phyloP scores from a whole-genome alignment of 2,888 invertebrate genomes.

The Dendrolimus pini region DNA sequence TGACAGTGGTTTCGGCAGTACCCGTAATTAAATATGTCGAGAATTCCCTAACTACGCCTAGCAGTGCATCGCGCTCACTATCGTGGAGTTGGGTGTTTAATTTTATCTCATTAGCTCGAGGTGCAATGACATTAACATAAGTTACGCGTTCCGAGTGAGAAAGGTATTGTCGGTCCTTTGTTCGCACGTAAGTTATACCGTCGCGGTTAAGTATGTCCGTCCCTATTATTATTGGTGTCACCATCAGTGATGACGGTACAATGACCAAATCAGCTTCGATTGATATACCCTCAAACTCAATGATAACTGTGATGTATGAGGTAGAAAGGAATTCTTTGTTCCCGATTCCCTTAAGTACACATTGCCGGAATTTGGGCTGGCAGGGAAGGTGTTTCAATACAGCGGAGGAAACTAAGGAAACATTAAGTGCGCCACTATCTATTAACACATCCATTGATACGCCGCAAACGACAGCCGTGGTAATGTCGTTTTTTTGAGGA shows the following conservation, averaged over 20 bases:
- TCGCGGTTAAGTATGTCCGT: conserved; percentile 18
- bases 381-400: no score
- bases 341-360: conserved; percentile 13
- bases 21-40: conserved; percentile 14
- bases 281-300: conserved; percentile 15
- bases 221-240: conserved; percentile 16
- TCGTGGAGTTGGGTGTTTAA: no score
- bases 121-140: not conserved
- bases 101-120: no score
- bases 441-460: no score
- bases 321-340: conserved; percentile 14
- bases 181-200: conserved; percentile 15
- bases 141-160: conserved; percentile 1
- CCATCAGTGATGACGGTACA: conserved; percentile 12
- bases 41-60: conserved; percentile 11
- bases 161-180: conserved; percentile 9
- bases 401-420: no score
- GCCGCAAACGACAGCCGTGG: no score
- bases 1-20: conserved; percentile 19
- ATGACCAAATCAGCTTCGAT: conserved; percentile 18
- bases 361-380: no score
- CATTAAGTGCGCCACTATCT: no score
- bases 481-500: no score
- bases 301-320: conserved; percentile 9
- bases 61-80: no score